Conservation (phyloP, 2,888 invertebrate species). For the Ophion costatus region DNA sequence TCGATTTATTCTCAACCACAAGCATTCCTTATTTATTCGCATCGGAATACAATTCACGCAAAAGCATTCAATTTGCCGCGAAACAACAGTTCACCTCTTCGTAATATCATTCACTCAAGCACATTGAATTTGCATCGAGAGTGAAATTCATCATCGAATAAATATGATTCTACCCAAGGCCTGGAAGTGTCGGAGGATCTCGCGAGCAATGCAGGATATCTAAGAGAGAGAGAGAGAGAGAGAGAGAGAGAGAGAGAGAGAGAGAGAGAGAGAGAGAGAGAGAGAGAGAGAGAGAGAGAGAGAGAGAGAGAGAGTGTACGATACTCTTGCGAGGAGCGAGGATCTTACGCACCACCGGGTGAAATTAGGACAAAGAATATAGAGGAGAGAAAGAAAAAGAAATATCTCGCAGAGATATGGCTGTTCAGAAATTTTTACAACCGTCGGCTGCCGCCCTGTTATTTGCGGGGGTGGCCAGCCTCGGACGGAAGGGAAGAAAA, state of each 20-base stretch:
- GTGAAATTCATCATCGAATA: not conserved
- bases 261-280: too few relatives aligned
- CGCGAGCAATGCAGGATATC: not conserved
- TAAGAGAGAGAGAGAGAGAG: too few relatives aligned
- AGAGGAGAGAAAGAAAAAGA: constrained; percentile 18
- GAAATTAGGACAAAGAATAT: constrained; percentile 36
- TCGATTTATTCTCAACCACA: too few relatives aligned
- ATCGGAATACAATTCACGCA: too few relatives aligned
- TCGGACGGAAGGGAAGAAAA: constrained; percentile 32
- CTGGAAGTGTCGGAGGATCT: not conserved
- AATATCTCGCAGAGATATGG: constrained; percentile 53
- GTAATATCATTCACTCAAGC: too few relatives aligned
- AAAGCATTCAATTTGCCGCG: too few relatives aligned
- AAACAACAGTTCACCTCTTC: too few relatives aligned
- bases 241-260: too few relatives aligned
- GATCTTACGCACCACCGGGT: constrained; percentile 14
- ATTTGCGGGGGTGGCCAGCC: constrained; percentile 76
- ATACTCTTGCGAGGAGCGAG: not conserved
- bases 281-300: too few relatives aligned
- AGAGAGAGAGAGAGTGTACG: not conserved
- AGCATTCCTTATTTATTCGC: too few relatives aligned
- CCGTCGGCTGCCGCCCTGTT: constrained; percentile 75
- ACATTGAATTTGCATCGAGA: too few relatives aligned
- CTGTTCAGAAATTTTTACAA: constrained; percentile 73
- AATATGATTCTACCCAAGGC: not conserved